Base-by-base conservation (phyloP, 1,140 invertebrate genomes). In the Zaprionus inermis region DNA sequence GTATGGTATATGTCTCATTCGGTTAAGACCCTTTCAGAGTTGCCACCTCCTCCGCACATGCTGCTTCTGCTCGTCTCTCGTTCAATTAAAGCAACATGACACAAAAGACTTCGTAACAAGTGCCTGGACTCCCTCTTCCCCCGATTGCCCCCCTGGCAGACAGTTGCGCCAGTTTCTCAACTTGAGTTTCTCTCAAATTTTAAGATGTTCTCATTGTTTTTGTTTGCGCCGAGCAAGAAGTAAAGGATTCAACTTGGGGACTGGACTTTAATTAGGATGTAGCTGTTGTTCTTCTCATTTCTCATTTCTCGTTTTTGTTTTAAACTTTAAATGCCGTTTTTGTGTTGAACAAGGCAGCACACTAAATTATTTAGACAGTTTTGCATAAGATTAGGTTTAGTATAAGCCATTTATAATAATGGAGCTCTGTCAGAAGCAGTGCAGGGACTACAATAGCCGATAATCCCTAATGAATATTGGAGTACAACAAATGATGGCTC, bases 31-130 rank as follows among this genome's bases (percentile, higher is more conserved):
- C 38, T 54, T 64, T 52, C 38, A 74, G 70, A 63, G 55, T 74
- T 63, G 30, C 36, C 38, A 34, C 14, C 18, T 51, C 10, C 11
- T 12, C n/a, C 22, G 10, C 28, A 34, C 41, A 32, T 20, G 18
- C 41, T 18, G n/a, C 14, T 18, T 10, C 18, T 32, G 24, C 61
- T 66, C 64, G 36, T 61, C 58, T 57, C 58, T 73, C 71, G 82
- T 86, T 85, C 82, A 85, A 79, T 85, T 85, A 84, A 84, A 77
- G 78, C 73, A 60, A 68, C 59, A 72, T 55, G 73, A 72, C 73
- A 76, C 73, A 76, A 72, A 63, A 79, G 73, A 79, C 70, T 74
- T 75, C 59, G 73, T 72, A 72, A 76, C 69, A 76, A 76, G 73
- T 61, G 61, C 66, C 20, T 44, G n/a, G 22, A 28, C 44, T 24